A percentile compares a stretch with the other conserved stretches of the same genome.
phyloP scores from a whole-genome alignment of 2,888 invertebrate species.

The Oligia fasciuncula region DNA sequence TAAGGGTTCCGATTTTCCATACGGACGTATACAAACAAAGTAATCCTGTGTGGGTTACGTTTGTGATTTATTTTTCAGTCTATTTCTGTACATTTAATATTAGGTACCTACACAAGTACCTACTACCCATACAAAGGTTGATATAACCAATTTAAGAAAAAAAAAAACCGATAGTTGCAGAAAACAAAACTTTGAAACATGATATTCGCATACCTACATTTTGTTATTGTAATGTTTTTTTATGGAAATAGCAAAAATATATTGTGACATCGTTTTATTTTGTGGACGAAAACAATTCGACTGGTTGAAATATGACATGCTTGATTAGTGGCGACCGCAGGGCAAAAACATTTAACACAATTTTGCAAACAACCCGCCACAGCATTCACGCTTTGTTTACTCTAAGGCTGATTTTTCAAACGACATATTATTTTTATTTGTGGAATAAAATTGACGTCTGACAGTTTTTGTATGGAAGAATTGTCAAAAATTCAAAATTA shows the following conservation, averaged over 20 bases:
- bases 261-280: conserved; percentile 7
- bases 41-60: neutral
- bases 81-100: too few relatives aligned
- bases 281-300: conserved; percentile 9
- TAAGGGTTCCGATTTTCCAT: neutral
- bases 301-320: conserved; percentile 9
- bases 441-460: too few relatives aligned
- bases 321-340: conserved; percentile 40
- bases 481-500: too few relatives aligned
- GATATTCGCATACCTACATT: neutral
- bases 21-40: neutral
- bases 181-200: neutral
- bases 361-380: conserved; percentile 4
- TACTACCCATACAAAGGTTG: neutral
- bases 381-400: conserved; percentile 5
- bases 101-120: neutral
- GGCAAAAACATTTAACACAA: conserved; percentile 35
- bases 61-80: neutral
- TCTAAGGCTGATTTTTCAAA: too few relatives aligned
- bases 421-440: too few relatives aligned
- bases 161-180: too few relatives aligned
- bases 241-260: conserved; percentile 1
- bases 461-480: too few relatives aligned
- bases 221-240: neutral
- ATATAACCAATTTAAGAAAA: neutral